phyloP scores from a whole-genome alignment of 2,113 vertebrate genomes.

The Carassius gibelio region DNA sequence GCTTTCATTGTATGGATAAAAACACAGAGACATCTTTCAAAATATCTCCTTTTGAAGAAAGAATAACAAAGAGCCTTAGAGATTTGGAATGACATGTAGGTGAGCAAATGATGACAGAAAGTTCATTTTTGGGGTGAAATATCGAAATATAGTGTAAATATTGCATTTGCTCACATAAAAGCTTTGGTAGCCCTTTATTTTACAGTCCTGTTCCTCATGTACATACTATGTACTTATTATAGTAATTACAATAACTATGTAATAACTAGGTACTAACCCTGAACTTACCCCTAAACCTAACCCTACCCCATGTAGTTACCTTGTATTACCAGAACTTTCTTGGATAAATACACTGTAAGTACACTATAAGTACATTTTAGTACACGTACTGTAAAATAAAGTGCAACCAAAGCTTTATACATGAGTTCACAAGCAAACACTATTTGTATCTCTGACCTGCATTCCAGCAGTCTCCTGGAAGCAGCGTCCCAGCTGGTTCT shows the following conservation, averaged over 20 bases:
- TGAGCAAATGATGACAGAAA: neutral
- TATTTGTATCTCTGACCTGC: constrained; percentile 79
- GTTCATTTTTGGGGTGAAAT: neutral
- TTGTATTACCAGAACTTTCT: no score
- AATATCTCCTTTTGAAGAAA: neutral
- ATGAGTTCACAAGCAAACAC: neutral
- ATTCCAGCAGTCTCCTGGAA: constrained; percentile 94
- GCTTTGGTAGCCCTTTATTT: no score
- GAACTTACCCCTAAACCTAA: no score
- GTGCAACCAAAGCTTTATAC: neutral
- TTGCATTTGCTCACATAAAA: neutral
- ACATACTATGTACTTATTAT: no score
- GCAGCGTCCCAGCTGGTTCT: constrained; percentile 91
- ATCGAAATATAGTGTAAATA: neutral
- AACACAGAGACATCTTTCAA: neutral
- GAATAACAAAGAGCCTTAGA: neutral
- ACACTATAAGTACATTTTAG: no score
- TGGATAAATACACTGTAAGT: no score
- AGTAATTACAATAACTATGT: no score
- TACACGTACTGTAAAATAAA: no score
- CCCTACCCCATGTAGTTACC: no score
- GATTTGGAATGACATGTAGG: neutral
- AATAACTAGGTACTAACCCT: no score
- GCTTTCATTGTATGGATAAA: neutral
- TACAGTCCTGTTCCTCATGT: no score